These are phyloP conservation scores for Hippolais icterina DNA, from an alignment of 2,113 vertebrate genomes.

Conservation along the genomic window DNA sequence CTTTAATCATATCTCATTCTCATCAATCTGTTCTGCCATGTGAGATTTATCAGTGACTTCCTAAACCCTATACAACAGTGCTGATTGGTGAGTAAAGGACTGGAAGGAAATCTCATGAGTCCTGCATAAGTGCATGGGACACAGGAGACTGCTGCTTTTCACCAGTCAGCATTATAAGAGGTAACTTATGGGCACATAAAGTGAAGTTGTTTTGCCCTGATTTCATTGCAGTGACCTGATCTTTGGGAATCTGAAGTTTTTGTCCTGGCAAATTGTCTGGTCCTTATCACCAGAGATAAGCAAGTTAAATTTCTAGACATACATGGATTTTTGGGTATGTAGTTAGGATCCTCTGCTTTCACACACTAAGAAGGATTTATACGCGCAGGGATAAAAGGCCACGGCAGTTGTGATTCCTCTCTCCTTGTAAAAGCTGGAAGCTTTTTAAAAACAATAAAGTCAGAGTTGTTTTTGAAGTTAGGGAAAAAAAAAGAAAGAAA, in stretches of 20 bases:
- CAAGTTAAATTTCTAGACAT: constrained; percentile 36
- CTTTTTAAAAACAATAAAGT: not conserved
- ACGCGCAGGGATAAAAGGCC: not conserved
- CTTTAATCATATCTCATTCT: not conserved
- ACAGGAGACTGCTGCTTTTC: constrained; percentile 28
- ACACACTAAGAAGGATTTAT: not conserved
- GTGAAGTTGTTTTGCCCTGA: not conserved
- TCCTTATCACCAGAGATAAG: not conserved
- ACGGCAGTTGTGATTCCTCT: not conserved
- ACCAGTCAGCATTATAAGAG: not conserved
- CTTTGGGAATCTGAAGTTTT: not conserved
- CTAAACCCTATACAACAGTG: not conserved
- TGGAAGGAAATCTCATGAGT: constrained; percentile 24
- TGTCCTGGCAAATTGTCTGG: constrained; percentile 2
- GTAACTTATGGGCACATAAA: not conserved
- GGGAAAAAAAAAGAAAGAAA: not conserved
- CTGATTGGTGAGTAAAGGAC: constrained; percentile 10
- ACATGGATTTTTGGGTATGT: not conserved
- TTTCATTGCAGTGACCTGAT: not conserved
- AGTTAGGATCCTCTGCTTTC: not conserved
- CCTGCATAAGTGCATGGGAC: not conserved
- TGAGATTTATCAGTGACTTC: constrained; percentile 40
- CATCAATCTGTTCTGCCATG: not conserved
- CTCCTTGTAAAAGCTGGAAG: not conserved
- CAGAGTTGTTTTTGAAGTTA: not conserved